Evolutionary conservation across 1,140 invertebrate genomes (phyloP).

Genomic region (Ips nitidus): DNA sequence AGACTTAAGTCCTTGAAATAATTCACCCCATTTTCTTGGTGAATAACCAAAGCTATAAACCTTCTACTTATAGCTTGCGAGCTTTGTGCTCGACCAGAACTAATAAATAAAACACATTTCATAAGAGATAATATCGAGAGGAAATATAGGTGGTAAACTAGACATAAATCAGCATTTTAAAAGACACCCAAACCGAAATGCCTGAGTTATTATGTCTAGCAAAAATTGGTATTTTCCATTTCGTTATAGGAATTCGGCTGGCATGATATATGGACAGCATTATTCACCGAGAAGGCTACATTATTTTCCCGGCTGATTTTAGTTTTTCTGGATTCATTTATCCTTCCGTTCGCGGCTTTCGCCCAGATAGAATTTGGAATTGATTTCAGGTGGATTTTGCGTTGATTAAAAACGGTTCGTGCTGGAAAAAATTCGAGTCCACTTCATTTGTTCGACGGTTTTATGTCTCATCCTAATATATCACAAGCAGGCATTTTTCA

Average conservation of each 20-base stretch:
- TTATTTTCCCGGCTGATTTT: constrained; percentile 35
- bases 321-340: constrained; percentile 36
- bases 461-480: not conserved
- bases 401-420: constrained; percentile 26
- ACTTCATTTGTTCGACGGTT: not conserved
- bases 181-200: constrained; percentile 34
- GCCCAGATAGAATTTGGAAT: constrained; percentile 15
- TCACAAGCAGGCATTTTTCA: too few relatives aligned
- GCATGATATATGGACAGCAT: constrained; percentile 33
- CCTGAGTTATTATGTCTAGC: constrained; percentile 36
- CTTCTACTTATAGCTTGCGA: not conserved
- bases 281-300: constrained; percentile 34
- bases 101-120: constrained; percentile 7
- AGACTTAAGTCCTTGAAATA: too few relatives aligned
- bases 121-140: constrained; percentile 28
- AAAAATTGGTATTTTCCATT: constrained; percentile 40
- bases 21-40: too few relatives aligned
- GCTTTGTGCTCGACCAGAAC: not conserved
- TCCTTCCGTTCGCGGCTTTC: constrained; percentile 27
- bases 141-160: constrained; percentile 36
- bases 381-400: constrained; percentile 26
- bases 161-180: constrained; percentile 39
- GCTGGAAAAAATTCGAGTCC: constrained; percentile 6
- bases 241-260: constrained; percentile 33
- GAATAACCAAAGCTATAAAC: not conserved